Evolutionary conservation across 1,140 invertebrate genomes (phyloP).

Genomic region (Drosophila pseudoananassae): DNA sequence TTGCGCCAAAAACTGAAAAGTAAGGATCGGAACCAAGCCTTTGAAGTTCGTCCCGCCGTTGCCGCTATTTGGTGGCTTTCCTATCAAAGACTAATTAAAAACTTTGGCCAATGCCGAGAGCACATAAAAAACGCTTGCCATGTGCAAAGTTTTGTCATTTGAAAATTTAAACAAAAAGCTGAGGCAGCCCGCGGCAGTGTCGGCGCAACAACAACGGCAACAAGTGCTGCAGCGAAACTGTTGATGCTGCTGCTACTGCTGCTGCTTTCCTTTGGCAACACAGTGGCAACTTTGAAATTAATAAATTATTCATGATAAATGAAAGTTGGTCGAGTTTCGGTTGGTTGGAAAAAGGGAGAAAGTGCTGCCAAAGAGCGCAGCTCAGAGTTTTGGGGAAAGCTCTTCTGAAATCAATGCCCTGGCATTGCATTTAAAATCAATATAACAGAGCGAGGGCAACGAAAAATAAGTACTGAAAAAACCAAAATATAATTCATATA

Average conservation of each 20-base stretch:
- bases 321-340: slow-evolving; percentile 49
- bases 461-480: slow-evolving; percentile 8
- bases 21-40: slow-evolving; percentile 11
- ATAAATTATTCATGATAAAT: slow-evolving; percentile 70
- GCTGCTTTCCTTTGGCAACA: slow-evolving; percentile 22
- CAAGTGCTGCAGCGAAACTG: slow-evolving; percentile 30
- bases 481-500: not conserved
- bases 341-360: not conserved
- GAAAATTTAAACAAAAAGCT: slow-evolving; percentile 74
- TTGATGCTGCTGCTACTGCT: not conserved
- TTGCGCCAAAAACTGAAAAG: not conserved
- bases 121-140: slow-evolving; percentile 42
- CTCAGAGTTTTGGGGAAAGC: slow-evolving; percentile 18
- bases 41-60: not conserved
- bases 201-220: slow-evolving; percentile 39
- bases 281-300: slow-evolving; percentile 58
- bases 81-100: slow-evolving; percentile 82
- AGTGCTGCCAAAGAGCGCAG: not conserved
- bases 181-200: slow-evolving; percentile 44
- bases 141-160: slow-evolving; percentile 80
- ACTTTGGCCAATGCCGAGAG: slow-evolving; percentile 73
- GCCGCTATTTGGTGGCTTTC: slow-evolving; percentile 53
- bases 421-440: slow-evolving; percentile 31
- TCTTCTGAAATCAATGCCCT: slow-evolving; percentile 15
- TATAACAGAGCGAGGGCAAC: slow-evolving; percentile 11